phyloP scores from a whole-genome alignment of 2,888 invertebrate genomes.

The Sycophila texana region DNA sequence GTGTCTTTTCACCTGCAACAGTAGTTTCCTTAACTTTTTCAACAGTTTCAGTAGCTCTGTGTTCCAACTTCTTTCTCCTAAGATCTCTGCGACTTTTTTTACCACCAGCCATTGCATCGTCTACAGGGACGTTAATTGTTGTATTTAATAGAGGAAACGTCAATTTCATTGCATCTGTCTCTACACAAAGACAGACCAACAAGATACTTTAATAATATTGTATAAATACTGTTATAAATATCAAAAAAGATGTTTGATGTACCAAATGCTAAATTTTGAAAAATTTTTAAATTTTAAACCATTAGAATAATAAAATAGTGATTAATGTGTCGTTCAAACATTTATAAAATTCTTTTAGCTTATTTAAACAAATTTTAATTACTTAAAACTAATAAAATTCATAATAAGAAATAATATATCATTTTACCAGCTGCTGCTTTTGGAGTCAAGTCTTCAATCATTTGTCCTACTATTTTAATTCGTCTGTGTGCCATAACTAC shows the following conservation, averaged over 20 bases:
- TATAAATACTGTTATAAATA: not conserved
- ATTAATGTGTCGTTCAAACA: not conserved
- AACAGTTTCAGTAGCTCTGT: constrained; percentile 56
- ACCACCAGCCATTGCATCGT: constrained; percentile 81
- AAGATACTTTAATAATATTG: constrained; percentile 32
- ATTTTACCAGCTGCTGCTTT: constrained; percentile 79
- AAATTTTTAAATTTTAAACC: not conserved
- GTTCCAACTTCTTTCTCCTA: constrained; percentile 65
- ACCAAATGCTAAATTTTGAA: not conserved
- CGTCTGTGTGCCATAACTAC: constrained; percentile 97
- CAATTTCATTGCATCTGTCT: constrained; percentile 81
- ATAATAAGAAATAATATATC: not conserved
- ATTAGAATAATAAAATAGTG: not conserved
- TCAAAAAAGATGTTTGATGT: not conserved
- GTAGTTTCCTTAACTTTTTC: constrained; percentile 58
- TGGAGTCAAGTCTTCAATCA: constrained; percentile 83
- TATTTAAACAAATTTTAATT: not conserved
- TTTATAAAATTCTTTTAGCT: not conserved
- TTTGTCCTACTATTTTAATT: constrained; percentile 87
- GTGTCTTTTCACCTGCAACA: constrained; percentile 57
- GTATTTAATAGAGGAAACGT: constrained; percentile 90
- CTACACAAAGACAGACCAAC: constrained; percentile 71
- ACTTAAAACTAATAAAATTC: constrained; percentile 1
- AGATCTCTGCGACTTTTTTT: constrained; percentile 67
- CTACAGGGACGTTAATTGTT: constrained; percentile 88